Percentiles rank a stretch among this genome's conserved stretches.
These are phyloP conservation scores for Drosophila quinaria DNA, from an alignment of 2,888 invertebrate genomes.

Conservation along the genomic window DNA sequence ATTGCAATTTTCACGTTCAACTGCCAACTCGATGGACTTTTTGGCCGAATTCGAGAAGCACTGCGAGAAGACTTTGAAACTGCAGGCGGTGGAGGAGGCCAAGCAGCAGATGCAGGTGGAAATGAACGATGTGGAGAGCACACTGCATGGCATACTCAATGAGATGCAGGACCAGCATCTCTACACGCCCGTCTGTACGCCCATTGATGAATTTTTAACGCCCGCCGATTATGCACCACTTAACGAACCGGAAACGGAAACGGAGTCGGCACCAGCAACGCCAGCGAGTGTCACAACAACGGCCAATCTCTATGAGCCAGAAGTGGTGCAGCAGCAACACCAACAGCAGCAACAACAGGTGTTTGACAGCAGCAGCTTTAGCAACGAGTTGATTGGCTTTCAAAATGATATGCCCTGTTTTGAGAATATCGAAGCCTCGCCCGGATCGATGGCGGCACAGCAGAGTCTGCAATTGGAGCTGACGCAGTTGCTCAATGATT, in stretches of 20 bases:
- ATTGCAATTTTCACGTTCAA: slow-evolving; percentile 18
- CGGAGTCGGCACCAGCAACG: slow-evolving; percentile 39
- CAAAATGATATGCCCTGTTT: slow-evolving; percentile 84
- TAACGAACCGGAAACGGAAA: slow-evolving; percentile 50
- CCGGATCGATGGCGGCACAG: slow-evolving; percentile 41
- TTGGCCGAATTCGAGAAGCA: slow-evolving; percentile 80
- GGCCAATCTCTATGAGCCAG: slow-evolving; percentile 43
- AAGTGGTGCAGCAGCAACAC: background rate
- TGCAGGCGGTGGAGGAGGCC: slow-evolving; percentile 41
- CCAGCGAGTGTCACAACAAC: slow-evolving; percentile 47
- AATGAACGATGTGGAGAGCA: slow-evolving; percentile 81
- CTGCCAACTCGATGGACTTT: slow-evolving; percentile 68
- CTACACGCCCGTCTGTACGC: slow-evolving; percentile 75
- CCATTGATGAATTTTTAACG: slow-evolving; percentile 78
- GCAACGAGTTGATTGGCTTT: slow-evolving; percentile 81
- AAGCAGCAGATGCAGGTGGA: slow-evolving; percentile 71
- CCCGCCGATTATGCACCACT: slow-evolving; percentile 81
- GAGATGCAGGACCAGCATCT: slow-evolving; percentile 84
- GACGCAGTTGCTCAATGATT: slow-evolving; percentile 69
- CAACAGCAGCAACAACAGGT: slow-evolving; percentile 32
- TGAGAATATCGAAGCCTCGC: slow-evolving; percentile 73
- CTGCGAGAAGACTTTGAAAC: slow-evolving; percentile 63
- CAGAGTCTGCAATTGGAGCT: slow-evolving; percentile 69
- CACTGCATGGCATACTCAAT: slow-evolving; percentile 80
- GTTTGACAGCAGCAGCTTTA: slow-evolving; percentile 71